phyloP scores from a whole-genome alignment of 1,140 invertebrate genomes.

The Coelopa frigida region DNA sequence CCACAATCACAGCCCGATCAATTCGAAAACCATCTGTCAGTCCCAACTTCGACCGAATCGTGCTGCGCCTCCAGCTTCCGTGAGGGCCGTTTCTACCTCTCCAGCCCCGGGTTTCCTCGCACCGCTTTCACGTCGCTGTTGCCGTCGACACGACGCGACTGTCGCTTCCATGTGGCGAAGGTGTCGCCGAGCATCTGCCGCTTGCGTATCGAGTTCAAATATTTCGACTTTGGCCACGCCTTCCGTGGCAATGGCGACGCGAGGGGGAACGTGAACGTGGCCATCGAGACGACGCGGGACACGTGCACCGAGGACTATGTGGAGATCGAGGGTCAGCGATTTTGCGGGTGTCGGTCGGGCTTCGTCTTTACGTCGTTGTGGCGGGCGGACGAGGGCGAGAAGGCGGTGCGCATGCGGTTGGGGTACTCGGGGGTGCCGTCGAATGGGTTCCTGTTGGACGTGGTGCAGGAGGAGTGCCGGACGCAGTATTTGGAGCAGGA shows the following conservation, averaged over 20 bases:
- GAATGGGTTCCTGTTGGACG: constrained; percentile 51
- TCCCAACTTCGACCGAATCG: constrained; percentile 21
- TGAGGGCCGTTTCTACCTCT: constrained; percentile 46
- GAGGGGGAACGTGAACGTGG: constrained; percentile 12
- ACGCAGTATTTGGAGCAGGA: too few relatives aligned
- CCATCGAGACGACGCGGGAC: constrained; percentile 4
- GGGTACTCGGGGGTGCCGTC: constrained; percentile 25
- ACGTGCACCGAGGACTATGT: constrained; percentile 48
- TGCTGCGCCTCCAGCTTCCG: constrained; percentile 47
- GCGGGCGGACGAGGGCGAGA: constrained; percentile 23
- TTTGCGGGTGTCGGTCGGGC: constrained; percentile 52
- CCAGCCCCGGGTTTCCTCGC: constrained; percentile 52
- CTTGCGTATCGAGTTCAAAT: constrained; percentile 50
- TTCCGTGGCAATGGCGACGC: neutral
- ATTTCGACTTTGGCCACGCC: constrained; percentile 48
- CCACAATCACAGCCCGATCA: too few relatives aligned
- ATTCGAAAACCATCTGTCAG: too few relatives aligned
- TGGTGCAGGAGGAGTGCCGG: constrained; percentile 47
- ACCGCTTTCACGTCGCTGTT: constrained; percentile 31
- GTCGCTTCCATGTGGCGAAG: constrained; percentile 48
- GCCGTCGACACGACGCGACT: constrained; percentile 41
- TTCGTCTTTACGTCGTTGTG: constrained; percentile 42
- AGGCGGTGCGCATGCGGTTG: constrained; percentile 41
- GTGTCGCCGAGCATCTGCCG: constrained; percentile 46
- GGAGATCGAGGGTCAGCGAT: constrained; percentile 49